phyloP scores from a whole-genome alignment of 2,797 vertebrate genomes.

The Epinephelus coioides region DNA sequence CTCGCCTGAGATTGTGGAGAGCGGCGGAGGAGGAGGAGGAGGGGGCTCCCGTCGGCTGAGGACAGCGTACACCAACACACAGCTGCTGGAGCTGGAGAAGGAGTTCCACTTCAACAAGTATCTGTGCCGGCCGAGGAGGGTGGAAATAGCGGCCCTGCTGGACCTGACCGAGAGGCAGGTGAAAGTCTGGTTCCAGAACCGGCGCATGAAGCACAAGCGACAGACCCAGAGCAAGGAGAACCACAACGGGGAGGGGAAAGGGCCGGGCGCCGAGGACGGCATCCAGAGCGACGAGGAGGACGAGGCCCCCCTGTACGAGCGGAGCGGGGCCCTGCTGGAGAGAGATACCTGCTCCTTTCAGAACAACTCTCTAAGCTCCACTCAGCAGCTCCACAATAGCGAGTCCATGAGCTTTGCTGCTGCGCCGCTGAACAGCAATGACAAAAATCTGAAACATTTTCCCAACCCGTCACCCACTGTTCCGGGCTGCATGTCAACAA shows the following conservation, averaged over 20 bases:
- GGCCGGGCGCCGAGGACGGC: constrained; percentile 88
- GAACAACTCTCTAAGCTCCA: constrained; percentile 91
- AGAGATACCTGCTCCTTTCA: constrained; percentile 96
- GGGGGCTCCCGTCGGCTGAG: constrained; percentile 94
- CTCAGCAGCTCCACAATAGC: constrained; percentile 95
- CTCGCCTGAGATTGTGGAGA: constrained; percentile 93
- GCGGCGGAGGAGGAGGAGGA: constrained; percentile 79
- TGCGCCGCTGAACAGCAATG: constrained; percentile 96
- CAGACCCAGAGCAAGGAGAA: constrained; percentile 99
- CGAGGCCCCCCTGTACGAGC: constrained; percentile 90
- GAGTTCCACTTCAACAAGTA: constrained; percentile 99
- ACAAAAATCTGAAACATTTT: constrained; percentile 99
- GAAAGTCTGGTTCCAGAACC: constrained; percentile 99
- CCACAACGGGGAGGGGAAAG: constrained; percentile 92
- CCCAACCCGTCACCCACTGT: constrained; percentile 98
- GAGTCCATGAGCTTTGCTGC: constrained; percentile 92
- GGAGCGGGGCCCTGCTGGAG: constrained; percentile 95
- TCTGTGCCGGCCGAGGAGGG: constrained; percentile 95
- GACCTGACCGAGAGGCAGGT: constrained; percentile 99
- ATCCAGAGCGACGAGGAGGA: constrained; percentile 92
- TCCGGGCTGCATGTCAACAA: constrained; percentile 97
- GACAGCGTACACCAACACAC: constrained; percentile 99
- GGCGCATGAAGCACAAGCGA: constrained; percentile 99
- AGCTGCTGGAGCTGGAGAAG: constrained; percentile 99
- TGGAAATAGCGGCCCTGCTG: constrained; percentile 97